Conservation (phyloP, 2,797 vertebrate genomes). For the Hemibagrus guttatus region DNA sequence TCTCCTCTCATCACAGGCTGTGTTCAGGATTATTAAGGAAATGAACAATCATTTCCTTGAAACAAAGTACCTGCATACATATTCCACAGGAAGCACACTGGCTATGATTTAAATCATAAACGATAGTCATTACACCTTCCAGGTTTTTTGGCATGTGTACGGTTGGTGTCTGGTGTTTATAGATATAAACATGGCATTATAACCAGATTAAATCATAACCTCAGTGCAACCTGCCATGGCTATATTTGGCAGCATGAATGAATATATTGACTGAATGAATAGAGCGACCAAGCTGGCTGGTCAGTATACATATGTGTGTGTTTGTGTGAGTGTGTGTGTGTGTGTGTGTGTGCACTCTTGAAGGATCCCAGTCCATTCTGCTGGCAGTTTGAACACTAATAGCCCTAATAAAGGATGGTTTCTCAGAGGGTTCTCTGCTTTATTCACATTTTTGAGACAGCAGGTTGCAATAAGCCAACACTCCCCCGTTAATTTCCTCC, state of each 20-base stretch:
- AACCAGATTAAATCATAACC: constrained; percentile 27
- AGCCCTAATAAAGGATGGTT: constrained; percentile 91
- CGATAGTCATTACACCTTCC: constrained; percentile 22
- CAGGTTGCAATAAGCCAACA: constrained; percentile 81
- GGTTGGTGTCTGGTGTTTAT: constrained; percentile 16
- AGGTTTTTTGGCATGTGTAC: constrained; percentile 23
- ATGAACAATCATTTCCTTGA: constrained; percentile 29
- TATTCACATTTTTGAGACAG: constrained; percentile 88
- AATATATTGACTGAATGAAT: constrained; percentile 11
- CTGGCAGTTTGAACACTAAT: constrained; percentile 79
- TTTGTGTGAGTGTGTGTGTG: constrained; percentile 49
- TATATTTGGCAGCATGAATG: constrained; percentile 24
- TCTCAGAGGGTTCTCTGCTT: constrained; percentile 83
- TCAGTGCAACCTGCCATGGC: neutral
- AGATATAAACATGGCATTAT: constrained; percentile 35
- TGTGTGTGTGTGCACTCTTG: constrained; percentile 33
- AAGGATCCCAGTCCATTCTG: constrained; percentile 44
- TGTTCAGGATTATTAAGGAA: constrained; percentile 32
- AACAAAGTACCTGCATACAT: constrained; percentile 29
- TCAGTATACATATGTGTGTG: constrained; percentile 18
- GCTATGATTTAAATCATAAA: constrained; percentile 16
- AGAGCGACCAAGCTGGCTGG: constrained; percentile 5
- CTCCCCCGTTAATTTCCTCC: constrained; percentile 86
- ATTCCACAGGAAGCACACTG: constrained; percentile 24
- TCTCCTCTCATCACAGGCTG: constrained; percentile 24